phyloP scores from a whole-genome alignment of 2,797 vertebrate genomes.

The Mastacembelus armatus region DNA sequence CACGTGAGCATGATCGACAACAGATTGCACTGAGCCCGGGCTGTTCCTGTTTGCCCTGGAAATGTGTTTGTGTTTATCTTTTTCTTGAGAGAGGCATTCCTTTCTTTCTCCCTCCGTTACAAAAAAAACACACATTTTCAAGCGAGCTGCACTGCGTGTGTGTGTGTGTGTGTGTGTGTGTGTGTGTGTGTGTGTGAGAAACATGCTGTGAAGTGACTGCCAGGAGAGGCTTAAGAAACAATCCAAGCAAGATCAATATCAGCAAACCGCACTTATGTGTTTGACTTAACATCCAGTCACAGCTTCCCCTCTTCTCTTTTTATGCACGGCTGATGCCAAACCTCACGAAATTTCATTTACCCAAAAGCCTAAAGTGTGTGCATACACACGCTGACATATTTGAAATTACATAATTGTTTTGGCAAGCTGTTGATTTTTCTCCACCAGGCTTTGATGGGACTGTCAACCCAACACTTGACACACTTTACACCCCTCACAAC shows the following conservation, averaged over 20 bases:
- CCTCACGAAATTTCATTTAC: constrained; percentile 74
- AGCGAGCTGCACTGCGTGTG: constrained; percentile 50
- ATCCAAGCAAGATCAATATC: constrained; percentile 81
- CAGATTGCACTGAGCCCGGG: constrained; percentile 79
- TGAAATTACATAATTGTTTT: constrained; percentile 77
- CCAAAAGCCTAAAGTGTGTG: constrained; percentile 64
- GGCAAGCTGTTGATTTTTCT: constrained; percentile 69
- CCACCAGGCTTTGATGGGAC: constrained; percentile 59
- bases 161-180: constrained; percentile 36
- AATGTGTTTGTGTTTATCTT: constrained; percentile 84
- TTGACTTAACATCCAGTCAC: constrained; percentile 77
- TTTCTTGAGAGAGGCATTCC: constrained; percentile 74
- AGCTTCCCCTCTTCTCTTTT: constrained; percentile 64
- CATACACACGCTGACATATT: constrained; percentile 67
- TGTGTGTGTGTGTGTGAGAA: constrained; percentile 53
- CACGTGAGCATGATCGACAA: constrained; percentile 82
- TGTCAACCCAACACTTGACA: constrained; percentile 57
- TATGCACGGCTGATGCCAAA: constrained; percentile 70
- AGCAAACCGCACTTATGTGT: constrained; percentile 78
- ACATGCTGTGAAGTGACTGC: constrained; percentile 75
- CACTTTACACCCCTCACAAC: constrained; percentile 24
- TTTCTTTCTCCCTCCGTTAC: constrained; percentile 66
- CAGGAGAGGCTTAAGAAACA: constrained; percentile 80
- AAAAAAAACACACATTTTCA: constrained; percentile 63
- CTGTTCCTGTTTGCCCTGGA: constrained; percentile 82